A percentile compares a stretch with the other conserved stretches of the same genome.
Conservation (phyloP, 2,888 invertebrate genomes). For the Apoderus coryli region DNA sequence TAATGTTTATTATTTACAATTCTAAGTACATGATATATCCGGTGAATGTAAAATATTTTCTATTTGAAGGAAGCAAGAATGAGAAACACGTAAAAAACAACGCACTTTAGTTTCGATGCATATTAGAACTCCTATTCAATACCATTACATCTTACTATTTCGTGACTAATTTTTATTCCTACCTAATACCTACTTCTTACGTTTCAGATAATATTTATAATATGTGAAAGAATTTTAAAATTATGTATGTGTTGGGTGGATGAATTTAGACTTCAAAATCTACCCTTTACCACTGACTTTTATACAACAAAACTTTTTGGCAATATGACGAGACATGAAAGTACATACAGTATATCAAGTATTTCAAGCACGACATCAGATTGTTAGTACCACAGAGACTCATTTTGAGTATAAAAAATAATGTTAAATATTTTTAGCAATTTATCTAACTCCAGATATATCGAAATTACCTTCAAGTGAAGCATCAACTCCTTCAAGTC, state of each 20-base stretch:
- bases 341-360: slow-evolving; percentile 26
- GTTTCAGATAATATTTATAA: slow-evolving; percentile 55
- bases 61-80: too few relatives aligned
- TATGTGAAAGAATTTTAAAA: slow-evolving; percentile 63
- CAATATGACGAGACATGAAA: slow-evolving; percentile 25
- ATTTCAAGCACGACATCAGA: slow-evolving; percentile 25
- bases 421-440: slow-evolving; percentile 1
- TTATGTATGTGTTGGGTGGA: slow-evolving; percentile 49
- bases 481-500: slow-evolving; percentile 24
- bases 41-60: too few relatives aligned
- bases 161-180: too few relatives aligned
- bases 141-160: too few relatives aligned
- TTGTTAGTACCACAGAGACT: slow-evolving; percentile 20
- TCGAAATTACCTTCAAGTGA: slow-evolving; percentile 21
- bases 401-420: not conserved
- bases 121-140: too few relatives aligned
- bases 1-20: too few relatives aligned
- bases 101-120: too few relatives aligned
- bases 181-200: not conserved
- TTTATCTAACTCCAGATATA: slow-evolving; percentile 16
- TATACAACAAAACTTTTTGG: slow-evolving; percentile 28
- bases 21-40: too few relatives aligned
- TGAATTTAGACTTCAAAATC: slow-evolving; percentile 38
- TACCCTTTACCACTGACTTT: slow-evolving; percentile 45
- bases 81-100: too few relatives aligned